Evolutionary conservation across 2,797 vertebrate species (phyloP).

Genomic region (Micromesistius poutassou): DNA sequence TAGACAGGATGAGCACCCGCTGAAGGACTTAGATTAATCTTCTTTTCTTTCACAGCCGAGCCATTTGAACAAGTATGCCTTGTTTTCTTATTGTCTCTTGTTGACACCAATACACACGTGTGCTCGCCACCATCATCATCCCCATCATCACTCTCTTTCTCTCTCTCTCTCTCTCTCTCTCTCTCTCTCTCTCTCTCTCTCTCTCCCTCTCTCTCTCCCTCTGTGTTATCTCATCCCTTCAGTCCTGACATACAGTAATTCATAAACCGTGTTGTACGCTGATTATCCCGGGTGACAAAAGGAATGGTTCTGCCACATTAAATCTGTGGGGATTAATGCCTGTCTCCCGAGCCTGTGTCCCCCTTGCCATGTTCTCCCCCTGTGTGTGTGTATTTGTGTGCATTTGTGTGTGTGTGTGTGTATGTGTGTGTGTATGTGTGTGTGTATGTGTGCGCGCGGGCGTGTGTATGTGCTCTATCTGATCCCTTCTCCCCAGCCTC

Average conservation of each 20-base stretch:
- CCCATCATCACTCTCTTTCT: conserved; percentile 1
- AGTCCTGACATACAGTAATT: conserved; percentile 49
- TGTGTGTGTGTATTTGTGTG: conserved; percentile 22
- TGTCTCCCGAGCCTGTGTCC: conserved; percentile 46
- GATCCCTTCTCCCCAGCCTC: conserved; percentile 8
- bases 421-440: conserved; percentile 8
- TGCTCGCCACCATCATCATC: background rate
- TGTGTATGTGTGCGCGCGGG: background rate
- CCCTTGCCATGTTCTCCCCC: conserved; percentile 19
- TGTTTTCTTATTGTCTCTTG: conserved; percentile 38
- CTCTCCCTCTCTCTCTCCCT: conserved; percentile 41
- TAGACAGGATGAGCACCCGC: conserved; percentile 47
- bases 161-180: background rate
- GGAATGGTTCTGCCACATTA: conserved; percentile 67
- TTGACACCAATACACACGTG: conserved; percentile 12
- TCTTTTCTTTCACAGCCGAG: conserved; percentile 33
- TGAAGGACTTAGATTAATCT: conserved; percentile 45
- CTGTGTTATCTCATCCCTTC: conserved; percentile 8
- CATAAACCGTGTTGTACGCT: conserved; percentile 61
- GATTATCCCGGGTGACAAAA: conserved; percentile 72
- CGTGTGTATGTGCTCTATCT: background rate
- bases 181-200: conserved; percentile 7
- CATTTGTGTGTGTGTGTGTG: conserved; percentile 14
- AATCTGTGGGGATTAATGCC: conserved; percentile 67
- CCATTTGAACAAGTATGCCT: conserved; percentile 51